Evolutionary conservation across 2,888 invertebrate genomes (phyloP).

Genomic region (Capitulum mitella): DNA sequence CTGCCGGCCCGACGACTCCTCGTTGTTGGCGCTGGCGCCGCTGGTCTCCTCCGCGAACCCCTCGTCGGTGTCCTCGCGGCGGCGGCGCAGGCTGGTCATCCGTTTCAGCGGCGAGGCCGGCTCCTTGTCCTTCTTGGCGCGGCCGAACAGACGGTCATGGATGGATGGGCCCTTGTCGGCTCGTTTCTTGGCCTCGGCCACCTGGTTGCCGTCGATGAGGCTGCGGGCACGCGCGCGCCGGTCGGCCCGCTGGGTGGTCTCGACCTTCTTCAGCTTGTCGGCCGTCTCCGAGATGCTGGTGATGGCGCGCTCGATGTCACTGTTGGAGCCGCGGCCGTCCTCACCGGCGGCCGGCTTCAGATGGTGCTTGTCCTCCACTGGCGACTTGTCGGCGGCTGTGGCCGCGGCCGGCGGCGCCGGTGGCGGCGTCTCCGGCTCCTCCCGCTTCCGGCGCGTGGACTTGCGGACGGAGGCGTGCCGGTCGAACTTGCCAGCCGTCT

Average conservation of each 20-base stretch:
- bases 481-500: conserved; percentile 64
- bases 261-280: conserved; percentile 18
- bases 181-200: conserved; percentile 30
- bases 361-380: background rate
- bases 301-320: conserved; percentile 27
- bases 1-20: background rate
- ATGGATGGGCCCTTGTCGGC: conserved; percentile 5
- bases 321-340: background rate
- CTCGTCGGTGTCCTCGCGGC: background rate
- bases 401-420: conserved; percentile 23
- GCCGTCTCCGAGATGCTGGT: conserved; percentile 26
- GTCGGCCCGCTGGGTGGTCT: conserved; percentile 7
- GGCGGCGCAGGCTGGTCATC: background rate
- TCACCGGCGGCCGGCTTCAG: background rate
- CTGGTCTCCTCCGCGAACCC: background rate
- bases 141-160: conserved; percentile 14
- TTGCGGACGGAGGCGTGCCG: conserved; percentile 71
- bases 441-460: conserved; percentile 68
- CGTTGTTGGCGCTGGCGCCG: background rate
- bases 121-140: conserved; percentile 5
- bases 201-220: conserved; percentile 31
- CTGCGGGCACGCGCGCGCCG: conserved; percentile 31
- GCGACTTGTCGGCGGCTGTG: conserved; percentile 11
- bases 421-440: conserved; percentile 36
- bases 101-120: background rate